These are phyloP conservation scores for Cyanoderma ruficeps DNA, from an alignment of 2,113 vertebrate genomes.

Conservation along the genomic window DNA sequence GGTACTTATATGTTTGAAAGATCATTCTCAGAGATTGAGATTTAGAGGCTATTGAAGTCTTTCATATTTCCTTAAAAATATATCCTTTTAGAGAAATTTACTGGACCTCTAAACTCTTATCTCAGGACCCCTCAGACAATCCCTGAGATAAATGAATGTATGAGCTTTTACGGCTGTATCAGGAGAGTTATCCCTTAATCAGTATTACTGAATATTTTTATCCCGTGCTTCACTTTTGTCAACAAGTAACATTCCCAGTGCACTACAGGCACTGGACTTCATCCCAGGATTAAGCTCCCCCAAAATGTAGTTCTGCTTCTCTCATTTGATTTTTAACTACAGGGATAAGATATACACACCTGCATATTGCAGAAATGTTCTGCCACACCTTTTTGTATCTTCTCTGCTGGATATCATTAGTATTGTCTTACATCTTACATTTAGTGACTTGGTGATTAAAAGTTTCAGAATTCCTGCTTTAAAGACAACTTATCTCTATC, in stretches of 20 bases:
- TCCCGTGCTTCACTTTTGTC: neutral
- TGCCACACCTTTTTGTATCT: neutral
- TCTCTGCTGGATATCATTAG: neutral
- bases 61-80: constrained; percentile 10
- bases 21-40: neutral
- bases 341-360: neutral
- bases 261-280: neutral
- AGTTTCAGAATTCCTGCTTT: neutral
- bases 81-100: neutral
- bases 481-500: neutral
- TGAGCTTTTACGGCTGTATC: neutral
- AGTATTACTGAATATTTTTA: neutral
- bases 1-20: neutral
- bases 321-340: neutral
- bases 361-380: neutral
- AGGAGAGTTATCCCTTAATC: neutral
- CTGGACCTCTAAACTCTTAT: neutral
- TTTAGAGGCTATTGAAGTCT: neutral
- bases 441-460: neutral
- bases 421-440: neutral
- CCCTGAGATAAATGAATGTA: neutral
- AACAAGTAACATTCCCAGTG: neutral
- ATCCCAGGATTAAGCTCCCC: neutral
- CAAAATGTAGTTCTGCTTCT: neutral
- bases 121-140: neutral